Evolutionary conservation across 1,140 invertebrate species (phyloP).

Genomic region (silkworm (Bombyx mori)): ASM3026992v2 NC_085129.1:15389501-15390000

Average conservation of each 20-base stretch:
- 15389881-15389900: conserved; percentile 42
- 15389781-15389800: conserved; percentile 37
- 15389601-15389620: conserved; percentile 31
- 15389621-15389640: conserved; percentile 59
- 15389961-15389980: conserved; percentile 35
- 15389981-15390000: conserved; percentile 25
- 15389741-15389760: conserved; percentile 23
- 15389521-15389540: conserved; percentile 64
- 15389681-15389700: conserved; percentile 43
- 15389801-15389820: conserved; percentile 32
- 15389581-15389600: conserved; percentile 27
- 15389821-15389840: conserved; percentile 46
- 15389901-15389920: conserved; percentile 66
- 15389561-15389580: conserved; percentile 67
- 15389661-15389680: conserved; percentile 24
- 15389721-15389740: conserved; percentile 50
- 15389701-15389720: conserved; percentile 39
- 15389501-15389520: conserved; percentile 75
- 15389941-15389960: conserved; percentile 58
- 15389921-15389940: conserved; percentile 38
- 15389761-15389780: conserved; percentile 31
- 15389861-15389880: conserved; percentile 33
- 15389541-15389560: conserved; percentile 62
- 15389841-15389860: conserved; percentile 53
- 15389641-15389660: conserved; percentile 47